phyloP scores from a whole-genome alignment of 2,113 vertebrate genomes.

The Tringa solitaria region DNA sequence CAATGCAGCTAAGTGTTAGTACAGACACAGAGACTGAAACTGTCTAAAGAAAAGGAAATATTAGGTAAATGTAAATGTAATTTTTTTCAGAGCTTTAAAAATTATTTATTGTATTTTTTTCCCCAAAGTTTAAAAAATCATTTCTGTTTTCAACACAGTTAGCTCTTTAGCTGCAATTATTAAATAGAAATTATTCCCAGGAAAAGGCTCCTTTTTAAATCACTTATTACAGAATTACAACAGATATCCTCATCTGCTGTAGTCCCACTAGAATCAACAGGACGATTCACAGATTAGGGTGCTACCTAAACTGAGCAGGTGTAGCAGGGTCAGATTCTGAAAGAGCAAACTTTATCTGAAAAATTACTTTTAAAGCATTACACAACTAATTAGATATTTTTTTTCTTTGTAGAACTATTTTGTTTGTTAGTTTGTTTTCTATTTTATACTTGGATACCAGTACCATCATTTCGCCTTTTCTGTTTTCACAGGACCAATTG shows the following conservation, averaged over 20 bases:
- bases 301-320: not conserved
- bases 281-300: not conserved
- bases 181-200: not conserved
- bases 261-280: not conserved
- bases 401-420: not conserved
- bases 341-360: not conserved
- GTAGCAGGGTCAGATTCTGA: not conserved
- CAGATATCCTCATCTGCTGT: not conserved
- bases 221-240: not conserved
- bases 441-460: not conserved
- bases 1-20: conserved; percentile 94
- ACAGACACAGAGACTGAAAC: conserved; percentile 97
- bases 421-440: not conserved
- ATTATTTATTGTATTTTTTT: not conserved
- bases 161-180: not conserved
- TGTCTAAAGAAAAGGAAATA: conserved; percentile 77
- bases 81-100: not conserved
- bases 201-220: not conserved
- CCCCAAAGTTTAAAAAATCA: not conserved
- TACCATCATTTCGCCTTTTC: not conserved
- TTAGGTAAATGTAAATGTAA: not conserved
- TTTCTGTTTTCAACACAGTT: not conserved
- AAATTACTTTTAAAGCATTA: not conserved
- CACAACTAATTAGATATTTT: not conserved
- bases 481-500: not conserved